Conservation (phyloP, 2,888 invertebrate genomes). For the Villa cingulata region DNA sequence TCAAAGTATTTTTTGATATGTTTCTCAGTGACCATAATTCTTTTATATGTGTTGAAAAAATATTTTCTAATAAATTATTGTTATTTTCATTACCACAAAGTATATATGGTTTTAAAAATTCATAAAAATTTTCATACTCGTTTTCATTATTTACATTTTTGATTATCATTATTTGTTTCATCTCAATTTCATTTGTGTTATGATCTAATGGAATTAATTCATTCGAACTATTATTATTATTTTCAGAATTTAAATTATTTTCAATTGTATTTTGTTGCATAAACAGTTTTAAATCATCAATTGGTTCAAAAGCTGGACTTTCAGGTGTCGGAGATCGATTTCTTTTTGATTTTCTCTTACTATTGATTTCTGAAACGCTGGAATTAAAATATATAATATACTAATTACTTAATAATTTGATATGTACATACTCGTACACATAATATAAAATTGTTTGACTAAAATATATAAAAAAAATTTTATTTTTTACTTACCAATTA, state of each 20-base stretch:
- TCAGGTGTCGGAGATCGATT: slow-evolving; percentile 29
- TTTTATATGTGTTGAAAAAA: background rate
- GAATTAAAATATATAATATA: too few relatives aligned
- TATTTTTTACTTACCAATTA: background rate
- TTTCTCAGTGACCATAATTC: background rate
- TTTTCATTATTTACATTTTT: slow-evolving; percentile 14
- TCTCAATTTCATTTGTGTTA: too few relatives aligned
- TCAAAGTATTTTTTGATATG: background rate
- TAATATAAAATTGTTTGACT: too few relatives aligned
- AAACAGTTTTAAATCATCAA: slow-evolving; percentile 1
- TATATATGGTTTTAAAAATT: slow-evolving; percentile 25
- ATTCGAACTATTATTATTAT: too few relatives aligned
- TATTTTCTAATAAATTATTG: background rate
- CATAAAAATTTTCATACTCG: slow-evolving; percentile 25
- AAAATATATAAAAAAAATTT: too few relatives aligned
- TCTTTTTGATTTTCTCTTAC: too few relatives aligned
- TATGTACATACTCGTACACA: too few relatives aligned
- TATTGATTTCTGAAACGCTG: too few relatives aligned
- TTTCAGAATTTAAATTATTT: too few relatives aligned
- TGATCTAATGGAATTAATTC: too few relatives aligned
- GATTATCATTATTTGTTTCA: background rate
- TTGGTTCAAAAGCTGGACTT: slow-evolving; percentile 23
- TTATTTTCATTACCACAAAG: background rate
- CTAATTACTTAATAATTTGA: too few relatives aligned
- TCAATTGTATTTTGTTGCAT: slow-evolving; percentile 25